Conservation (phyloP, 2,113 vertebrate species). For the Bucco capensis region DNA sequence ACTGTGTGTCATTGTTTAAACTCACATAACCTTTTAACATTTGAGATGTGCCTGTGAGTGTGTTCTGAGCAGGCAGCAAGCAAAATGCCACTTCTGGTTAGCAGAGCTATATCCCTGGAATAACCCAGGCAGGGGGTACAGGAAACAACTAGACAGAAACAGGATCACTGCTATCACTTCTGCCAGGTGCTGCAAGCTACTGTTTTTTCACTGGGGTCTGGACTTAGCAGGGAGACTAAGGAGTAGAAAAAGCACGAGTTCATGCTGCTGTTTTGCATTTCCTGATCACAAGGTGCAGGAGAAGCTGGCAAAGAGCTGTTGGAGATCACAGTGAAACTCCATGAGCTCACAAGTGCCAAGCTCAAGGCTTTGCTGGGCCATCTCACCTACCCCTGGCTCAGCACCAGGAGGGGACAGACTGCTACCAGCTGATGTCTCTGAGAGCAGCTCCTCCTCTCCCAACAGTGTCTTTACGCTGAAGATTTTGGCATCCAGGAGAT, state of each 20-base stretch:
- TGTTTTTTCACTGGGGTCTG: background rate
- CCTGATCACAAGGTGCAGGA: background rate
- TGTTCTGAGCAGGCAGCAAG: background rate
- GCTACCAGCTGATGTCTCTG: background rate
- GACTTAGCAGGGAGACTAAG: background rate
- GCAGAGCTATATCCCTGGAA: background rate
- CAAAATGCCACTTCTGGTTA: background rate
- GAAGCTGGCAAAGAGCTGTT: background rate
- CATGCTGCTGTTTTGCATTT: background rate
- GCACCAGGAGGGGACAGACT: background rate
- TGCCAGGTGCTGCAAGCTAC: background rate
- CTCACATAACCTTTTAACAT: background rate
- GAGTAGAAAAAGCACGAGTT: background rate
- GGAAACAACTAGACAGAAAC: background rate
- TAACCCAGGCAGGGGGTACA: background rate
- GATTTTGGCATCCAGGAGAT: background rate
- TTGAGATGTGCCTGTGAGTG: background rate
- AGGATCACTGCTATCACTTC: background rate
- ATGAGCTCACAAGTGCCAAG: background rate
- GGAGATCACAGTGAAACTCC: background rate
- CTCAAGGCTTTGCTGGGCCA: background rate
- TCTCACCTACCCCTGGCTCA: background rate
- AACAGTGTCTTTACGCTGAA: background rate
- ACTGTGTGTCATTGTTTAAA: background rate
- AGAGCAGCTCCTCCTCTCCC: background rate